Evolutionary conservation across 1,140 invertebrate genomes (phyloP).

Genomic region (Dufourea novaeangliae): DNA sequence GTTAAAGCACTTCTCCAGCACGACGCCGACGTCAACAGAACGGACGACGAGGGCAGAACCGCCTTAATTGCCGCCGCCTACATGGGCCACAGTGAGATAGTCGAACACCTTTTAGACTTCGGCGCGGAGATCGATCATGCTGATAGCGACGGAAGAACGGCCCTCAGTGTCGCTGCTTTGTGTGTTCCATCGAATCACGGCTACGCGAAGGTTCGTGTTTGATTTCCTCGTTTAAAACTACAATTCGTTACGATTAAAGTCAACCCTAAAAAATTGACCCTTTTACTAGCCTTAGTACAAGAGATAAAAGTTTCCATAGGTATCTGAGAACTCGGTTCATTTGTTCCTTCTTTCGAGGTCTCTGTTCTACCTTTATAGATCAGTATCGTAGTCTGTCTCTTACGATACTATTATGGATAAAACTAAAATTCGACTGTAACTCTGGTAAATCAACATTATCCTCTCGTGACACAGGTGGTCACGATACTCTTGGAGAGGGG

Average conservation of each 20-base stretch:
- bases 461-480: conserved; percentile 83
- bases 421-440: not conserved
- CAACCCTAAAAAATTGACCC: no score
- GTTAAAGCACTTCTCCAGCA: conserved; percentile 88
- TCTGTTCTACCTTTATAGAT: not conserved
- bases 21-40: conserved; percentile 89
- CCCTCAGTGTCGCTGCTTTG: conserved; percentile 94
- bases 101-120: conserved; percentile 91
- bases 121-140: conserved; percentile 93
- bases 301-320: no score
- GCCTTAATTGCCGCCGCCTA: conserved; percentile 94
- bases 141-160: conserved; percentile 95
- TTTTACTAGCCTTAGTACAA: no score
- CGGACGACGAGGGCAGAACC: conserved; percentile 93
- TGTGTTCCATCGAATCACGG: conserved; percentile 94
- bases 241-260: no score
- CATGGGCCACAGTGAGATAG: conserved; percentile 96
- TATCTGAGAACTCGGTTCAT: no score
- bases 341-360: not conserved
- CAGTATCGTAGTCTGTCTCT: no score
- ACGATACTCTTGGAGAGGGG: conserved; percentile 90
- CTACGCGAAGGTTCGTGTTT: conserved; percentile 84
- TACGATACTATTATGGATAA: no score
- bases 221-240: not conserved
- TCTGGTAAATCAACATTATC: conserved; percentile 9